Evolutionary conservation across 2,797 vertebrate genomes (phyloP).

Genomic region (Gobionotothen gibberifrons): DNA sequence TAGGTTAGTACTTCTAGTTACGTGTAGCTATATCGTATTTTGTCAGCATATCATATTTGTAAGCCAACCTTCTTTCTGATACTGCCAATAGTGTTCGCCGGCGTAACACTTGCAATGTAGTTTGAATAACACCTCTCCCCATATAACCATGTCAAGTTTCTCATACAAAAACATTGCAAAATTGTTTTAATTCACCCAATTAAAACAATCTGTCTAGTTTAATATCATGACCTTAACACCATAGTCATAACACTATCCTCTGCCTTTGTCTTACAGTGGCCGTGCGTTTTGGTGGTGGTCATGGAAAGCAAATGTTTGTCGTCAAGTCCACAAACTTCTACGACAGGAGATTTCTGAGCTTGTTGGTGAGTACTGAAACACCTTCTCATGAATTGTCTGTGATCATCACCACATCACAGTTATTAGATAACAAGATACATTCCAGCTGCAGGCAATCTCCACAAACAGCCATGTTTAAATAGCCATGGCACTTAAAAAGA

Average conservation of each 20-base stretch:
- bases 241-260: not conserved
- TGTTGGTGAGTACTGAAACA: constrained; percentile 85
- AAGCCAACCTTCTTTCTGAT: not conserved
- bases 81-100: not conserved
- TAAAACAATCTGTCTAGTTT: not conserved
- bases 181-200: not conserved
- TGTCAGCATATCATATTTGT: no score
- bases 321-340: constrained; percentile 88
- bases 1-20: not conserved
- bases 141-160: not conserved
- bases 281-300: constrained; percentile 84
- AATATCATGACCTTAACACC: not conserved
- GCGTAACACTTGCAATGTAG: not conserved
- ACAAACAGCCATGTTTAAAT: not conserved
- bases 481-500: not conserved
- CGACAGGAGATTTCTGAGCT: constrained; percentile 88
- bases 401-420: not conserved
- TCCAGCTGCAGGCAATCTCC: no score
- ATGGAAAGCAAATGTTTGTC: constrained; percentile 91
- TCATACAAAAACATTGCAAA: not conserved
- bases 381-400: not conserved
- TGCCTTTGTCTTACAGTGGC: constrained; percentile 82
- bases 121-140: not conserved
- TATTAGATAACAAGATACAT: not conserved
- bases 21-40: not conserved